Percentiles rank a stretch among this genome's conserved stretches.
Evolutionary conservation across 2,888 invertebrate genomes (phyloP).

Genomic region (Conus canariensis): DNA sequence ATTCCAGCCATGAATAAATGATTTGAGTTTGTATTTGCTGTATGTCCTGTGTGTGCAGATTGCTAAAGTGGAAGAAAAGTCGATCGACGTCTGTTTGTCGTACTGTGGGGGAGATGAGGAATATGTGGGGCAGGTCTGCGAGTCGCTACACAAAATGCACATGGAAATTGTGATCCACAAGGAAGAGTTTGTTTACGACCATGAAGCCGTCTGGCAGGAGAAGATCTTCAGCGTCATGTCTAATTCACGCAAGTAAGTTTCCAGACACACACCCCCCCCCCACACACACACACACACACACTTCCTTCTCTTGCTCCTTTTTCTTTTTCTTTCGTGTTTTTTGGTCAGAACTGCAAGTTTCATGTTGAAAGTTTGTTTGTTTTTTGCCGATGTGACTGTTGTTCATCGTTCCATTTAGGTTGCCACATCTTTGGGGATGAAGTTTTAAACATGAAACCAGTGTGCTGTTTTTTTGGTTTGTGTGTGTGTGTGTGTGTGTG

Average conservation of each 20-base stretch:
- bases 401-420: not conserved
- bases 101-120: slow-evolving; percentile 58
- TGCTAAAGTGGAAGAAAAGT: slow-evolving; percentile 21
- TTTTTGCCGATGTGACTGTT: too few species aligned
- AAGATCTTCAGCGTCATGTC: slow-evolving; percentile 66
- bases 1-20: too few species aligned
- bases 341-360: too few species aligned
- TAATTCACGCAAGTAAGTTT: slow-evolving; percentile 60
- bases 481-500: not conserved
- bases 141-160: slow-evolving; percentile 52
- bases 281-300: too few species aligned
- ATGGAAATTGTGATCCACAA: slow-evolving; percentile 56
- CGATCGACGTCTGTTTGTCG: slow-evolving; percentile 67
- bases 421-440: too few species aligned
- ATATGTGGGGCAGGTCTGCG: slow-evolving; percentile 54
- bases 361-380: not conserved
- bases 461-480: not conserved
- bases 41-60: not conserved
- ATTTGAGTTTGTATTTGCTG: too few species aligned
- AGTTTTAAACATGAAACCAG: not conserved
- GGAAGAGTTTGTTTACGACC: slow-evolving; percentile 54
- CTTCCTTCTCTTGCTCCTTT: too few species aligned
- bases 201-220: slow-evolving; percentile 66
- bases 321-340: too few species aligned
- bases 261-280: too few species aligned